Percentiles rank a stretch among this genome's conserved stretches.
These are phyloP conservation scores for Brachionus angularis DNA, from an alignment of 1,140 invertebrate genomes.

Conservation along the genomic window DNA sequence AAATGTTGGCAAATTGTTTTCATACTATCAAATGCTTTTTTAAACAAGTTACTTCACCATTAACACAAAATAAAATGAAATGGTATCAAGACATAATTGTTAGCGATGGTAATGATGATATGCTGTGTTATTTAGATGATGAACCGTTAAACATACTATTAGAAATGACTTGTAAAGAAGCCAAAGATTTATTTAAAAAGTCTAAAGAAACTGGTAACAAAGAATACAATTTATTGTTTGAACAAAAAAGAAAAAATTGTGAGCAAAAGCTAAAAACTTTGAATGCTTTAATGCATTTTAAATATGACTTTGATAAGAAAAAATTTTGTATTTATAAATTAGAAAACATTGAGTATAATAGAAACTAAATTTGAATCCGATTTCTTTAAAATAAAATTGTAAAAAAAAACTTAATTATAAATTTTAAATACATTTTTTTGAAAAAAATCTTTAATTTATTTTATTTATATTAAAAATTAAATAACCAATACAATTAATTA, in stretches of 20 bases:
- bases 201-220: background rate
- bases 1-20: background rate
- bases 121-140: conserved; percentile 3
- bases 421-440: too few species aligned
- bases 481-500: too few species aligned
- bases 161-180: conserved; percentile 1
- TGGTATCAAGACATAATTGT: conserved; percentile 23
- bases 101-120: background rate
- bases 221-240: conserved; percentile 14
- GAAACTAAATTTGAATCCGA: background rate
- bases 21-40: conserved; percentile 11
- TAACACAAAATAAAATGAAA: conserved; percentile 14
- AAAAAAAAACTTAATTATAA: too few species aligned
- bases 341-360: conserved; percentile 25
- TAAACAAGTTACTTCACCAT: background rate
- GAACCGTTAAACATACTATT: background rate
- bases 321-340: conserved; percentile 39
- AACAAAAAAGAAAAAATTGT: conserved; percentile 35
- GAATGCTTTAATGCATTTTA: conserved; percentile 1
- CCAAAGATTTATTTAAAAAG: conserved; percentile 9
- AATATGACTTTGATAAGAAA: conserved; percentile 13
- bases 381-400: background rate
- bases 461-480: too few species aligned
- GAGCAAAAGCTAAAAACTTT: conserved; percentile 29
- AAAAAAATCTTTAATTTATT: too few species aligned